Percentiles rank a stretch among this genome's conserved stretches.
Conservation (phyloP, 2,113 vertebrate species). For the Dasyurus viverrinus region DNA sequence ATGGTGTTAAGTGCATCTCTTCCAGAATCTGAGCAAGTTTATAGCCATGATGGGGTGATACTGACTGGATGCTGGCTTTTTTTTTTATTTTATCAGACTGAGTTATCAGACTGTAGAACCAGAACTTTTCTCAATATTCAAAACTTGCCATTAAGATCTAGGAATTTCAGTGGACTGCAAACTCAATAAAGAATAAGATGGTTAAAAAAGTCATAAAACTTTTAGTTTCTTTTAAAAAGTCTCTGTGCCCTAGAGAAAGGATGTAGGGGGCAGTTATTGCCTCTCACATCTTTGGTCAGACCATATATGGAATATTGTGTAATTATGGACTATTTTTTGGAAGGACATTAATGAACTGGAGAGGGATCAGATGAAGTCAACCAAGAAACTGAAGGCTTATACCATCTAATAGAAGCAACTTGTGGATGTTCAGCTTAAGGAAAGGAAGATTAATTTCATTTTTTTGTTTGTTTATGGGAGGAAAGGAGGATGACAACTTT, state of each 20-base stretch:
- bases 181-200: neutral
- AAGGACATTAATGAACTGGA: neutral
- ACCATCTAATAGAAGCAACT: neutral
- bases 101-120: neutral
- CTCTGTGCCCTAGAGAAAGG: neutral
- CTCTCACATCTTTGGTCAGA: neutral
- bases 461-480: neutral
- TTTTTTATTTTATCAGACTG: neutral
- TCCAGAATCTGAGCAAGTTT: neutral
- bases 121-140: neutral
- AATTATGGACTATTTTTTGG: neutral
- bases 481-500: neutral
- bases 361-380: neutral
- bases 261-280: neutral
- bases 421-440: neutral
- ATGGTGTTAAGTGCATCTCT: neutral
- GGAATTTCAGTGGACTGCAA: neutral
- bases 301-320: neutral
- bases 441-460: neutral
- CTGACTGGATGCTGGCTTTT: neutral
- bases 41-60: neutral
- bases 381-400: neutral
- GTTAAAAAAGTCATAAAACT: neutral
- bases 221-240: neutral
- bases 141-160: neutral